Conservation (phyloP, 2,113 vertebrate species). For the Cynopterus brachyotis region DNA sequence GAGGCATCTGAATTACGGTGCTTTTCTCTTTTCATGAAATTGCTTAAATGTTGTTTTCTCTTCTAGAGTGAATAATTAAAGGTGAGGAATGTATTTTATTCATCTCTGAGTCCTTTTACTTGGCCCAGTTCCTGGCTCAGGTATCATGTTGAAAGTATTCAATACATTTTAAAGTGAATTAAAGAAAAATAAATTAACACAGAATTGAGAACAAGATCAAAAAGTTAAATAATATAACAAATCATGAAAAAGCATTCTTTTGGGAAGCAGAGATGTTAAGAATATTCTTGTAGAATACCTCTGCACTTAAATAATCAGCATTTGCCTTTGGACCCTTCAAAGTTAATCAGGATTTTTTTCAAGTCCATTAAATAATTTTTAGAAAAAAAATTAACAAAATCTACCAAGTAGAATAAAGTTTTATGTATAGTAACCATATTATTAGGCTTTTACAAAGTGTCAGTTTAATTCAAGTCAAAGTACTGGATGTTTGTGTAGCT, state of each 20-base stretch:
- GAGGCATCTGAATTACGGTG: neutral
- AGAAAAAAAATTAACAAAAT: neutral
- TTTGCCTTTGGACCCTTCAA: neutral
- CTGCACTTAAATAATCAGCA: neutral
- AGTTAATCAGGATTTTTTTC: neutral
- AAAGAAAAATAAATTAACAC: conserved; percentile 1
- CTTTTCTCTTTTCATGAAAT: conserved; percentile 39
- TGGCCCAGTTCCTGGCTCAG: neutral
- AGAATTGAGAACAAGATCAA: neutral
- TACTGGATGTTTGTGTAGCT: conserved; percentile 49
- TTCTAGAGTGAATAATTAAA: neutral
- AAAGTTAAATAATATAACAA: neutral
- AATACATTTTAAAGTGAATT: conserved; percentile 29
- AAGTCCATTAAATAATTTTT: neutral
- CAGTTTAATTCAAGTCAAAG: conserved; percentile 33
- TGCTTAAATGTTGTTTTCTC: neutral
- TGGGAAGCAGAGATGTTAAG: neutral
- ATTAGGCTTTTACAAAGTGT: conserved; percentile 33
- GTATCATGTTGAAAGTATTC: neutral
- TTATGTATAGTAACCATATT: neutral
- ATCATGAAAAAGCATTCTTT: neutral
- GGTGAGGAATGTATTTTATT: neutral
- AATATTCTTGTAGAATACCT: neutral
- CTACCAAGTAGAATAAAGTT: neutral
- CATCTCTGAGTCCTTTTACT: neutral